Evolutionary conservation across 2,888 invertebrate genomes (phyloP).

Genomic region (Drosophila incognita): DNA sequence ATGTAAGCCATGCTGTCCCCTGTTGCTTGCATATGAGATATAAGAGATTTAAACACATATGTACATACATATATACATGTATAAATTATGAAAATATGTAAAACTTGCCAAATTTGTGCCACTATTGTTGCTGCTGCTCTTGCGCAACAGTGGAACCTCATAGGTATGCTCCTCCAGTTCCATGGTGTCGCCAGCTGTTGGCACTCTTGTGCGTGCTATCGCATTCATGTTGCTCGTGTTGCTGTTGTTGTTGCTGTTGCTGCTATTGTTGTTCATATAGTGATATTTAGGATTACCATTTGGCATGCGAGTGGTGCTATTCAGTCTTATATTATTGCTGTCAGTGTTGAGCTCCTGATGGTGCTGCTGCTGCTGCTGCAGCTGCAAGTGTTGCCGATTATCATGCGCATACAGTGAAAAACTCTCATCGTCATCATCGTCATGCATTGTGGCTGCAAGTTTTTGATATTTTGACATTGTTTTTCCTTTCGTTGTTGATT

Average conservation of each 20-base stretch:
- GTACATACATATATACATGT: background rate
- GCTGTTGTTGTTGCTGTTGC: slow-evolving; percentile 20
- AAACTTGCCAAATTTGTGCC: slow-evolving; percentile 52
- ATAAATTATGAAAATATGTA: slow-evolving; percentile 1
- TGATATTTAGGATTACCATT: slow-evolving; percentile 54
- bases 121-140: slow-evolving; percentile 46
- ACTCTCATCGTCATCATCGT: slow-evolving; percentile 66
- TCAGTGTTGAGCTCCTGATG: slow-evolving; percentile 33
- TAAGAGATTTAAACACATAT: background rate
- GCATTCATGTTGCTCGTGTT: slow-evolving; percentile 20
- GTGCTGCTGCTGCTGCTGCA: slow-evolving; percentile 23
- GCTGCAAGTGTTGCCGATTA: slow-evolving; percentile 40
- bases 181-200: slow-evolving; percentile 15
- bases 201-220: slow-evolving; percentile 20
- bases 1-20: background rate
- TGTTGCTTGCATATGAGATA: background rate
- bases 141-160: slow-evolving; percentile 74
- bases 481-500: slow-evolving; percentile 17
- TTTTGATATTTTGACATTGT: slow-evolving; percentile 80
- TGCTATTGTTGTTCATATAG: slow-evolving; percentile 32
- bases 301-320: slow-evolving; percentile 42
- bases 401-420: slow-evolving; percentile 58
- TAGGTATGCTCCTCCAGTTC: slow-evolving; percentile 72
- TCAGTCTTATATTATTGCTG: slow-evolving; percentile 59
- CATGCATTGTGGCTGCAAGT: slow-evolving; percentile 57